Percentiles rank a stretch among this genome's conserved stretches.
Conservation (phyloP, 2,113 vertebrate species). For the Rhombomys opimus region DNA sequence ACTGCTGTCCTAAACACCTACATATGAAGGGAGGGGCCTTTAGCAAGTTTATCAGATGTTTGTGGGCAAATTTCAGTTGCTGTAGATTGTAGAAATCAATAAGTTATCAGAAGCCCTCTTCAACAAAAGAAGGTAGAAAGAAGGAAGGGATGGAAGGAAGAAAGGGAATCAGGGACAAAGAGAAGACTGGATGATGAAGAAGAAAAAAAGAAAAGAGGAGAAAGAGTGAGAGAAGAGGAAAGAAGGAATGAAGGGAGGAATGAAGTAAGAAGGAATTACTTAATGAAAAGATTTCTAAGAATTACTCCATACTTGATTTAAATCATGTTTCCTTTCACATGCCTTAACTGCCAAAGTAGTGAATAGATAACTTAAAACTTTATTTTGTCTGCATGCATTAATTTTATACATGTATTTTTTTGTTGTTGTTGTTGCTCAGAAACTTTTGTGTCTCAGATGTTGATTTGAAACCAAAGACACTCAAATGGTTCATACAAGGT, state of each 20-base stretch:
- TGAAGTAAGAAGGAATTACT: background rate
- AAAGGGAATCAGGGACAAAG: background rate
- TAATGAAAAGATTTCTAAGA: slow-evolving; percentile 26
- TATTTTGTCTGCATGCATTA: background rate
- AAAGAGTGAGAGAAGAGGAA: background rate
- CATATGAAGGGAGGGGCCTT: background rate
- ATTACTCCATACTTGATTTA: background rate
- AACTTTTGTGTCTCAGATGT: background rate
- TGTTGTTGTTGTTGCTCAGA: background rate
- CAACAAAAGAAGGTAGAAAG: background rate
- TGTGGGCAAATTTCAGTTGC: background rate
- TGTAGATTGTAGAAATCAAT: background rate
- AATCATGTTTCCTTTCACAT: background rate
- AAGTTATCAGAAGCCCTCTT: background rate
- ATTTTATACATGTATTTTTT: background rate
- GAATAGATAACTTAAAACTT: background rate
- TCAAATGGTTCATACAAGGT: background rate
- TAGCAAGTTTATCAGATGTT: background rate
- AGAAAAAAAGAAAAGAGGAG: background rate
- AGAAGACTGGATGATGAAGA: background rate
- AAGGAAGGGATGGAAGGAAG: too few relatives aligned
- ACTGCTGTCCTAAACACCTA: background rate
- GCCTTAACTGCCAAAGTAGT: background rate
- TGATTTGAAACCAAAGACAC: background rate
- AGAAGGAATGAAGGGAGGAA: background rate